phyloP scores from a whole-genome alignment of 2,113 vertebrate species.

The Lasiurus cinereus region DNA sequence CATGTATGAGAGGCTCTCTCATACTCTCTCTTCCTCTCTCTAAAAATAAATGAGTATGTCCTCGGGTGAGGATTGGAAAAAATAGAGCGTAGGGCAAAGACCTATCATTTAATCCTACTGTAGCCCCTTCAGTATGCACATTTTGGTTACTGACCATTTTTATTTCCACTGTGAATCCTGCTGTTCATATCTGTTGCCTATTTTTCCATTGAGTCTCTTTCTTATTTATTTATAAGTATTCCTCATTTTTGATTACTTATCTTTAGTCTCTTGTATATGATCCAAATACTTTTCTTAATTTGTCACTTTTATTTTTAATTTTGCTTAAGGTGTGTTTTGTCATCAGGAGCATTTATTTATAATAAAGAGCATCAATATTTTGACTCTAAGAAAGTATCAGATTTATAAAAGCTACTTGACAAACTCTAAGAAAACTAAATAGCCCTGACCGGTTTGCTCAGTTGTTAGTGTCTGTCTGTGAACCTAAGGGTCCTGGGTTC shows the following conservation, averaged over 20 bases:
- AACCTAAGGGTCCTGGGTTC: no score
- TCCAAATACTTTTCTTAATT: conserved; percentile 23
- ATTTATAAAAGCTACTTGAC: conserved; percentile 21
- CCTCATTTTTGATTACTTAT: not conserved
- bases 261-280: conserved; percentile 13
- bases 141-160: not conserved
- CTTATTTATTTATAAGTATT: not conserved
- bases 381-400: conserved; percentile 6
- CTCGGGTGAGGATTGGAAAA: not conserved
- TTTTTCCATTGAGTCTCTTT: not conserved
- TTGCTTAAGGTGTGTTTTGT: not conserved
- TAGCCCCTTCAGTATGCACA: not conserved
- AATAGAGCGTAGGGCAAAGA: not conserved
- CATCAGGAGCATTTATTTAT: not conserved
- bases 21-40: not conserved
- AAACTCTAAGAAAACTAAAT: conserved; percentile 50
- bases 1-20: not conserved
- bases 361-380: conserved; percentile 44
- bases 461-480: no score
- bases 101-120: not conserved
- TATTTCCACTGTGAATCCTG: not conserved
- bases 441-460: not conserved
- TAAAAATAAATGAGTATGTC: not conserved
- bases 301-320: conserved; percentile 46
- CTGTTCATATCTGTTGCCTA: not conserved